Conservation (phyloP, 92 coral and sea anemone genomes). For the Phenganax subtilis region DNA sequence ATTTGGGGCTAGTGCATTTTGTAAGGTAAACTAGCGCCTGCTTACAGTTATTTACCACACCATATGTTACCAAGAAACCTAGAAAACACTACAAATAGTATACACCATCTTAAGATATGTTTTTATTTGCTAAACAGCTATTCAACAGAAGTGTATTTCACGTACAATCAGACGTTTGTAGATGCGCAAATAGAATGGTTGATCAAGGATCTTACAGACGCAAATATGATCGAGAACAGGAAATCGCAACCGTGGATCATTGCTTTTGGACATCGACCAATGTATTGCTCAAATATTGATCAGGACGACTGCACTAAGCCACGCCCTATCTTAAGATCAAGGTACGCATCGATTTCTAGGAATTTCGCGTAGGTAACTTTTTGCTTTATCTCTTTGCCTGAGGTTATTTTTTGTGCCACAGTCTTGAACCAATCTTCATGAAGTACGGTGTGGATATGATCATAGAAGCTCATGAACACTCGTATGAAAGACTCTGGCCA, state of each 20-base stretch:
- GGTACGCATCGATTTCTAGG: conserved; percentile 36
- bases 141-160: conserved; percentile 69
- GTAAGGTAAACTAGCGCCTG: conserved; percentile 43
- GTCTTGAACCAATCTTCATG: conserved; percentile 72
- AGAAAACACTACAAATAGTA: not conserved
- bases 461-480: conserved; percentile 73
- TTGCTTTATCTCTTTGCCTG: not conserved
- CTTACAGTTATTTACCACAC: too few species aligned
- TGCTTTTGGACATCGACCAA: conserved; percentile 76
- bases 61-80: not conserved
- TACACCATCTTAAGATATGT: not conserved
- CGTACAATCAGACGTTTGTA: conserved; percentile 46
- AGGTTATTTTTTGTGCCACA: not conserved
- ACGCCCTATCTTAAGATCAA: conserved; percentile 54
- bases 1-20: conserved; percentile 61
- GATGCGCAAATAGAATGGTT: conserved; percentile 59
- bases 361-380: not conserved
- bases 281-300: conserved; percentile 82
- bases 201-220: conserved; percentile 57
- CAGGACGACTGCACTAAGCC: conserved; percentile 57
- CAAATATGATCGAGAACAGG: conserved; percentile 63
- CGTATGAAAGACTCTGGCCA: conserved; percentile 82
- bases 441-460: conserved; percentile 69
- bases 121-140: conserved; percentile 40
- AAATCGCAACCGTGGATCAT: conserved; percentile 65